phyloP scores from a whole-genome alignment of 2,888 invertebrate genomes.

The Xanthia icteritia region DNA sequence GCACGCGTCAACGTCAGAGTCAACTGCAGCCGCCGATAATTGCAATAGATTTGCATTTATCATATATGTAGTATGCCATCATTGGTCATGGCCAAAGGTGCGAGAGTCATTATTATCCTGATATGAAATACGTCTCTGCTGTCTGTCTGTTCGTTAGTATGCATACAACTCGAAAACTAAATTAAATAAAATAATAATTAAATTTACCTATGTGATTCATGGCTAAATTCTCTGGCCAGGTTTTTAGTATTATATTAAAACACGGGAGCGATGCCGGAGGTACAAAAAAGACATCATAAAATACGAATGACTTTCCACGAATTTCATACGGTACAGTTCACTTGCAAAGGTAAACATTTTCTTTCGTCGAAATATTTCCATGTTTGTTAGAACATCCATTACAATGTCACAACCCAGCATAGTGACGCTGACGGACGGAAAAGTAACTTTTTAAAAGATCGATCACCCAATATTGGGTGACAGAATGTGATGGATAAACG shows the following conservation, averaged over 20 bases:
- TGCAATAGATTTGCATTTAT: neutral
- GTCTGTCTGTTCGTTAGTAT: neutral
- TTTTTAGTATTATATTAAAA: neutral
- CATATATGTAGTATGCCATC: neutral
- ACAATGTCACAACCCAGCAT: conserved; percentile 36
- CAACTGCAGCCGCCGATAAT: neutral
- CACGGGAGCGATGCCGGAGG: neutral
- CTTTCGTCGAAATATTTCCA: conserved; percentile 10
- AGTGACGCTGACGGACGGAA: conserved; percentile 31
- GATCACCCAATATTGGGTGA: conserved; percentile 22
- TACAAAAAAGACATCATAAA: neutral
- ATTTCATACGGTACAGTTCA: neutral
- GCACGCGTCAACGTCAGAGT: too few species aligned
- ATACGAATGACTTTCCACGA: neutral
- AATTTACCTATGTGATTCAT: neutral
- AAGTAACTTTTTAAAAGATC: conserved; percentile 57
- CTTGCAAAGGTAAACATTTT: conserved; percentile 17
- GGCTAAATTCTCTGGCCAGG: neutral
- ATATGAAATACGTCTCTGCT: neutral
- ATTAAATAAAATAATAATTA: too few species aligned
- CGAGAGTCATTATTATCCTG: neutral
- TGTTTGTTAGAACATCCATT: conserved; percentile 44
- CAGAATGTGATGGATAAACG: conserved; percentile 38
- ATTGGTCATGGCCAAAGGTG: neutral
- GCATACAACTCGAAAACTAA: neutral